Evolutionary conservation across 2,888 invertebrate genomes (phyloP), one percentile per base, ranked within the genome.

Genomic region (Hipparchia semele): DNA sequence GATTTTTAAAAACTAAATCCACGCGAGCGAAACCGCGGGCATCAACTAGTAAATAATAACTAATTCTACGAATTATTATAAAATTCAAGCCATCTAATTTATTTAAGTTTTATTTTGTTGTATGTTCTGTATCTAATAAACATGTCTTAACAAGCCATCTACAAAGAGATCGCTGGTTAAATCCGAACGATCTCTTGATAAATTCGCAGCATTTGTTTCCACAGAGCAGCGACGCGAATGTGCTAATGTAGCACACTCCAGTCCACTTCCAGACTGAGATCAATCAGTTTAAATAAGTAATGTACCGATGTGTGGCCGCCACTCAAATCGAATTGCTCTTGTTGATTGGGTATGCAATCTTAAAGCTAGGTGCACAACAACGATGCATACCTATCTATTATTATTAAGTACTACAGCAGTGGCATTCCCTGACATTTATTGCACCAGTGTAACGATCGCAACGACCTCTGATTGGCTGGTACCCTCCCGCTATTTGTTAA

Each of bases 201-300:
- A 60, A 71, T 71, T 53, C 51, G 66, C 58, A 59, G 45, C 65
- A 67, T 71, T 71, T 59, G 66, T 66, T 71, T 23, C 66, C 51
- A 67, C 53, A 45, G n/a, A 13, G 56, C 66, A 13, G 60, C 71
- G 39, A 61, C 59, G 66, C 54, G 60, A 66, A 71, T 66, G 66
- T 56, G 66, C 51, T 23, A 58, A 67, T 67, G 56, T 39, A 67
- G 39, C 66, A 53, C n/a, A 12, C 53, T 66, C 8, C 54, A 54
- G 66, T 12, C 10, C 8, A 51, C 13, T 39, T 56, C 23, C 68
- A 68, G 58, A 68, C 59, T 49, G 49, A 68, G 62, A 75, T 75
- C 75, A 75, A 75, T 75, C 66, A 68, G 71, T 73, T 68, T 68
- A 68, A 75, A 74, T 70, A 73, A 74, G 72, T 72, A 70, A 69